Percentiles rank a stretch among this genome's conserved stretches.
Conservation (phyloP, 2,797 vertebrate genomes). For the Synaphobranchus kaupii region DNA sequence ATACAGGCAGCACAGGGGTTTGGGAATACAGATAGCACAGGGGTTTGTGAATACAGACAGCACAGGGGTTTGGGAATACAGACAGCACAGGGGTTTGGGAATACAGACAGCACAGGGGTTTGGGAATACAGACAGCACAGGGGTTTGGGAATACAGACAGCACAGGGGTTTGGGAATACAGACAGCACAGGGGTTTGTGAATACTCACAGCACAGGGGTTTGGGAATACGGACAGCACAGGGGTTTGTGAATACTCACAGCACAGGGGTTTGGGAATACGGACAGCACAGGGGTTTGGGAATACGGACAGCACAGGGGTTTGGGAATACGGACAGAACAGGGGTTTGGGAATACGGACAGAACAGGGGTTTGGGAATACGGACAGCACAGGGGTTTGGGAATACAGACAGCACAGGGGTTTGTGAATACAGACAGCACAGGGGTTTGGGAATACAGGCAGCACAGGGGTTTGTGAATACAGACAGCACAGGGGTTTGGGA, state of each 20-base stretch:
- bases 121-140: not conserved
- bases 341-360: not conserved
- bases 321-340: not conserved
- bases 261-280: slow-evolving; percentile 45
- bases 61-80: slow-evolving; percentile 48
- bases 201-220: not conserved
- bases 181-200: not conserved
- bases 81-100: not conserved
- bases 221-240: not conserved
- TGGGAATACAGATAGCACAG: slow-evolving; percentile 42
- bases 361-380: not conserved
- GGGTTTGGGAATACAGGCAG: not conserved
- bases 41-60: slow-evolving; percentile 68
- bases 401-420: not conserved
- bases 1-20: not conserved
- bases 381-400: not conserved
- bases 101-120: slow-evolving; percentile 71
- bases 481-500: not conserved
- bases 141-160: not conserved
- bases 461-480: not conserved
- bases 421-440: not conserved
- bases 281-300: not conserved
- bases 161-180: not conserved
- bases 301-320: not conserved
- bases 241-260: not conserved